Percentiles rank a stretch among this genome's conserved stretches.
These are phyloP conservation scores for Ochotona princeps DNA, from an alignment of 2,113 vertebrate genomes.

Conservation along the genomic window DNA sequence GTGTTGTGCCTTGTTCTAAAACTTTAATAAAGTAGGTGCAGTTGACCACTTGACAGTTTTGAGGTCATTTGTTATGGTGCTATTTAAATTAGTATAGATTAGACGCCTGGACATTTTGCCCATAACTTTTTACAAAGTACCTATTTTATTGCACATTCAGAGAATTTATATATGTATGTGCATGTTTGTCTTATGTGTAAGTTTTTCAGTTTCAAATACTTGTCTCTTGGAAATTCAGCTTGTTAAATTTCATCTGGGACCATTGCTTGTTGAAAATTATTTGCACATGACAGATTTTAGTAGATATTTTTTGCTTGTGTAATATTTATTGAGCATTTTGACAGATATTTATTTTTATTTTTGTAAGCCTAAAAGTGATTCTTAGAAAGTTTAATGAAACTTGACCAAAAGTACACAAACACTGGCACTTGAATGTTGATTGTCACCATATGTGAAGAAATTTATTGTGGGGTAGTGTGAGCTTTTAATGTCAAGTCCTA, in stretches of 20 bases:
- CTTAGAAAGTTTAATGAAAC: slow-evolving; percentile 99
- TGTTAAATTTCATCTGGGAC: slow-evolving; percentile 99
- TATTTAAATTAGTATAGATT: slow-evolving; percentile 96
- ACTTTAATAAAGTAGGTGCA: slow-evolving; percentile 96
- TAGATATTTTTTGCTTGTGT: slow-evolving; percentile 99
- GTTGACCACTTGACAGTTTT: slow-evolving; percentile 99
- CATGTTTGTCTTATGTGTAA: slow-evolving; percentile 99
- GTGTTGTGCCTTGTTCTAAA: slow-evolving; percentile 99
- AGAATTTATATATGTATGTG: slow-evolving; percentile 91
- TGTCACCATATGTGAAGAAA: slow-evolving; percentile 99
- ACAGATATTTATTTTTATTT: slow-evolving; percentile 99
- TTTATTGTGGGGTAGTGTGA: slow-evolving; percentile 99
- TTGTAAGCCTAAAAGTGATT: slow-evolving; percentile 99
- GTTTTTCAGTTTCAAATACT: slow-evolving; percentile 99
- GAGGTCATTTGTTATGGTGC: slow-evolving; percentile 99
- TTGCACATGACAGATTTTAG: slow-evolving; percentile 99
- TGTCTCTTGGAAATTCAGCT: slow-evolving; percentile 96
- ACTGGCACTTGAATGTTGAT: slow-evolving; percentile 99
- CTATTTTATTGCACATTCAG: slow-evolving; percentile 99
- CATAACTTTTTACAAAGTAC: slow-evolving; percentile 99
- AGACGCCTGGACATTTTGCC: slow-evolving; percentile 97
- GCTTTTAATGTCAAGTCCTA: slow-evolving; percentile 99
- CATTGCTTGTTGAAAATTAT: slow-evolving; percentile 99
- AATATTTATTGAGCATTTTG: slow-evolving; percentile 99
- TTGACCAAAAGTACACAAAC: slow-evolving; percentile 99